Percentiles rank a stretch among this genome's conserved stretches.
phyloP scores from a whole-genome alignment of 2,797 vertebrate genomes.

The Melanotaenia trifasciata region DNA sequence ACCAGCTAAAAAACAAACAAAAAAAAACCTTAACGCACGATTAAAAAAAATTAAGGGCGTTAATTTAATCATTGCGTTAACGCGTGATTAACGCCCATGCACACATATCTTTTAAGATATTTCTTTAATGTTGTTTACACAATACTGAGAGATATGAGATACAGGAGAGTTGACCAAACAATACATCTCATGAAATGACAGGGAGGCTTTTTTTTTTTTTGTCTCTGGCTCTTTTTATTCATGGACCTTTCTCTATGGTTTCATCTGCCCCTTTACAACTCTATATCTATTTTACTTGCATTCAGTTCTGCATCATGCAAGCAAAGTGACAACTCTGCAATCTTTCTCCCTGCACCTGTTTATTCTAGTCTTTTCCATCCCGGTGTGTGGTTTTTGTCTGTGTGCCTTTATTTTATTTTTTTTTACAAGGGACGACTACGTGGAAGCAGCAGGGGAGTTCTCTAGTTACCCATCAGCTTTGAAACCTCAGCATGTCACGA shows the following conservation, averaged over 20 bases:
- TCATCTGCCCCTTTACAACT: constrained; percentile 22
- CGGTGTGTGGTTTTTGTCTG: neutral
- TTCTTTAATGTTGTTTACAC: neutral
- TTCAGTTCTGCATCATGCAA: constrained; percentile 35
- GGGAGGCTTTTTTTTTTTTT: constrained; percentile 9
- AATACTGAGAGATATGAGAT: constrained; percentile 1
- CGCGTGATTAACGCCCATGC: too few species aligned
- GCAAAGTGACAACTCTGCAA: constrained; percentile 13
- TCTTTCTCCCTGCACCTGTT: constrained; percentile 35
- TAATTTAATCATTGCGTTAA: too few species aligned
- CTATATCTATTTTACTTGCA: constrained; percentile 33
- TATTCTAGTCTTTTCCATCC: constrained; percentile 27
- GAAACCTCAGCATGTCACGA: constrained; percentile 52
- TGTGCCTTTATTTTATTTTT: neutral
- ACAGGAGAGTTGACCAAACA: constrained; percentile 25
- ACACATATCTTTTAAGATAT: neutral
- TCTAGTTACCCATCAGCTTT: constrained; percentile 67
- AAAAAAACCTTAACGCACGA: too few species aligned
- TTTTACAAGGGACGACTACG: constrained; percentile 43
- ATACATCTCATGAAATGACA: constrained; percentile 24
- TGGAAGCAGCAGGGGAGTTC: constrained; percentile 63
- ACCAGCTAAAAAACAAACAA: too few species aligned
- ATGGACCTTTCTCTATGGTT: constrained; percentile 22
- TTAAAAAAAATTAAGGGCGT: too few species aligned
- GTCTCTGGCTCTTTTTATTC: constrained; percentile 18